These are phyloP conservation scores for Circaetus cinerascens DNA, from an alignment of 2,113 vertebrate species.

Conservation along the genomic window DNA sequence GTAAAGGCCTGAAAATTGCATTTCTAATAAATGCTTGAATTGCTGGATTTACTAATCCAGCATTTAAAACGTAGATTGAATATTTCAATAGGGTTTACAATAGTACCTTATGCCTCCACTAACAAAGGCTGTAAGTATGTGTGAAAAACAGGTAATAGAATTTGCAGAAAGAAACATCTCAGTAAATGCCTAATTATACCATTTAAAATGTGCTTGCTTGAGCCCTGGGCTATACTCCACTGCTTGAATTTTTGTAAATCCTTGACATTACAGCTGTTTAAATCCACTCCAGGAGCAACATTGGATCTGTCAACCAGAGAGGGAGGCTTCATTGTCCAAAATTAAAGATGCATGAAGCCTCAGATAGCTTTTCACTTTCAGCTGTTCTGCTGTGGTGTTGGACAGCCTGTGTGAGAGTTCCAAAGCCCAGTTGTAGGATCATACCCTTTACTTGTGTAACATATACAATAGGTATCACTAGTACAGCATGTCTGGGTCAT, in stretches of 20 bases:
- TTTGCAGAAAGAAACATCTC: constrained; percentile 7
- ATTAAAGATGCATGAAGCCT: background rate
- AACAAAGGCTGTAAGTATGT: background rate
- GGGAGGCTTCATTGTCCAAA: background rate
- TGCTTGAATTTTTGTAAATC: constrained; percentile 5
- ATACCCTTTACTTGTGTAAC: background rate
- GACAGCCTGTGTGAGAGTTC: background rate
- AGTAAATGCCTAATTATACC: constrained; percentile 9
- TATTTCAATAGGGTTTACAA: background rate
- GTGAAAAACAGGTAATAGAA: constrained; percentile 12
- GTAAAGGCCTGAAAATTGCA: background rate
- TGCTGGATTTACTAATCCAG: background rate
- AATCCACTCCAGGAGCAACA: background rate
- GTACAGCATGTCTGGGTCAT: background rate
- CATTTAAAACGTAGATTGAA: background rate
- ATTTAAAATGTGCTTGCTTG: background rate
- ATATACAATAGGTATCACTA: accelerated
- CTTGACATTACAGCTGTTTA: constrained; percentile 6
- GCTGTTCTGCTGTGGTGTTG: background rate
- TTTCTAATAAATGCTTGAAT: background rate
- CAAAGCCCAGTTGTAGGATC: background rate
- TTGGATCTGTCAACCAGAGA: background rate
- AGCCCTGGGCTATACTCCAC: background rate
- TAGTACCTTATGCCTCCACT: background rate
- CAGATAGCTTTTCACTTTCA: background rate